Evolutionary conservation across 2,113 vertebrate genomes (phyloP), one percentile per base, ranked within the genome.

Genomic region (zebrafish (Danio rerio)): DNA sequence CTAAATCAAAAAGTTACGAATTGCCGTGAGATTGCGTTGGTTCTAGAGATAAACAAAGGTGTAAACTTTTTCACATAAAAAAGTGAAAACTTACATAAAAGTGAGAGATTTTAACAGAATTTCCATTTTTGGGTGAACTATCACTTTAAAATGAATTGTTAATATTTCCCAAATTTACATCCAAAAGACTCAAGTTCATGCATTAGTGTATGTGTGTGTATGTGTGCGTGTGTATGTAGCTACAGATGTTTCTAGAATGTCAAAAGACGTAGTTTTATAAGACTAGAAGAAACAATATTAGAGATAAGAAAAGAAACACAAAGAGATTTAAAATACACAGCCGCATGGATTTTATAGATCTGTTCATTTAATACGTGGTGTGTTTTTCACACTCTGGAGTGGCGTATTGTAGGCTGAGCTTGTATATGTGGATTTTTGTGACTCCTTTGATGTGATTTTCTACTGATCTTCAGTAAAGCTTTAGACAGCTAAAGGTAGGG

Each of bases 391-490:
- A 18, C 18, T 58, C 55, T 55, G 49, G 18, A 11, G 21, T 69
- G 40, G 20, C 45, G 10, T 70, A 40, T 31, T 68, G 50, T 42
- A 45, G 62, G 52, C 13, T 52, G 77, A 56, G 40, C 18, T 42
- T 62, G 42, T 65, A 61, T 83, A 47, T 66, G 71, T 79, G 16
- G 42, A 50, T 61, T 84, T 84, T 49, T 42, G 3, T 15, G 76
- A 83, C 49, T 69, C 43, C 78, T 84, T 80, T 75, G 78, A 84
- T 85, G 75, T 81, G 45, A 85, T 71, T 77, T 81, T 81, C 73
- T 56, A 71, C 47, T 77, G 72, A 85, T 85, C 73, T 81, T 0
- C n/a, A n/a, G 16, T 56, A 74, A 63, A 66, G 76, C 20, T 71
- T 73, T 78, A 71, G 63, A 84, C 62, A 53, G 53, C 63, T 13